Conservation (phyloP, 2,113 vertebrate species). For the Strix aluco region DNA sequence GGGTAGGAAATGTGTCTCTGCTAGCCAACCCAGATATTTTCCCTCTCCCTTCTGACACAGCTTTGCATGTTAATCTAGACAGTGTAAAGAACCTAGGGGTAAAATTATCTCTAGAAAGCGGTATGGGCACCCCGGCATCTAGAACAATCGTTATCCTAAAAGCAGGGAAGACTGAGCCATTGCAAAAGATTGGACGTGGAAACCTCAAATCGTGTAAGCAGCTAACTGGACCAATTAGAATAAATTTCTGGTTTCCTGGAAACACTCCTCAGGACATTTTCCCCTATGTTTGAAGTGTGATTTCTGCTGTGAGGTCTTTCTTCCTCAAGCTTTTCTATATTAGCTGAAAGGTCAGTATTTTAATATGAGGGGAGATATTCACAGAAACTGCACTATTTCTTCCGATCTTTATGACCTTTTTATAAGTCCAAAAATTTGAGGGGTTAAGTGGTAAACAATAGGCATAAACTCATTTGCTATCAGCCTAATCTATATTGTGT, state of each 20-base stretch:
- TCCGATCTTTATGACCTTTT: neutral
- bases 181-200: neutral
- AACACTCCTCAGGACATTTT: neutral
- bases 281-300: neutral
- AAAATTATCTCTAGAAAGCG: neutral
- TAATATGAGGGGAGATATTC: neutral
- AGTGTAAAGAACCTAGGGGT: neutral
- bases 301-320: neutral
- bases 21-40: neutral
- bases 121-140: neutral
- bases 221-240: neutral
- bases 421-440: neutral
- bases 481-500: neutral
- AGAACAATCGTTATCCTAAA: neutral
- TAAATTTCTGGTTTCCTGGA: neutral
- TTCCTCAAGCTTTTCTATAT: neutral
- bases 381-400: neutral
- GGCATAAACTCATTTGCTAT: neutral
- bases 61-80: neutral
- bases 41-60: neutral
- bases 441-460: neutral
- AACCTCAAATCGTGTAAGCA: neutral
- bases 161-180: fast-evolving
- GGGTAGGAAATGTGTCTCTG: neutral
- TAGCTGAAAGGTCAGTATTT: neutral